These are phyloP conservation scores for Eupithecia subfuscata DNA, from an alignment of 2,888 invertebrate species.

Conservation along the genomic window DNA sequence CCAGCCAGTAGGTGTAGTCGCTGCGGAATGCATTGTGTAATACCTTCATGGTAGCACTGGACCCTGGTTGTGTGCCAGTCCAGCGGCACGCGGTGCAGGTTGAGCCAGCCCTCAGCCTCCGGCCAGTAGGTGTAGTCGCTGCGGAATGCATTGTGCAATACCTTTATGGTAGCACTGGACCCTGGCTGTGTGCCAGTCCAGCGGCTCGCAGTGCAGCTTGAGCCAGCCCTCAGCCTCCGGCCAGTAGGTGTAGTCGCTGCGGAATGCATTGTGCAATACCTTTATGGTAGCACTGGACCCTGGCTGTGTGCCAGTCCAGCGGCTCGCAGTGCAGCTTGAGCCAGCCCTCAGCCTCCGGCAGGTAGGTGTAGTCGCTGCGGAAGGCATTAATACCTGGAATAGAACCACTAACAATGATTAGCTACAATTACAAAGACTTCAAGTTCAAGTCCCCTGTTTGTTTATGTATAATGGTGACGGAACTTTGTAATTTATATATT, in stretches of 20 bases:
- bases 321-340: constrained; percentile 47
- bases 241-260: constrained; percentile 11
- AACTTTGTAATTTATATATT: no score
- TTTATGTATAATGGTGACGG: no score
- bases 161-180: constrained; percentile 42
- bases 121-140: neutral
- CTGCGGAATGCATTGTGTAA: neutral
- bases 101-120: no score
- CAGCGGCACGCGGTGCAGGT: constrained; percentile 48
- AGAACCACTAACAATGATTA: no score
- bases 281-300: constrained; percentile 42
- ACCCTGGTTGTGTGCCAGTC: constrained; percentile 51
- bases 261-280: neutral
- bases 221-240: constrained; percentile 44
- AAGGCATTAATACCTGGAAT: no score
- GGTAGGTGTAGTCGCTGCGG: neutral
- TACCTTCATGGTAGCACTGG: constrained; percentile 40
- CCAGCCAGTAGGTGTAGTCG: constrained; percentile 11
- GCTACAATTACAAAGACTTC: no score
- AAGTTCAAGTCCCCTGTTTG: no score
- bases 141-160: neutral
- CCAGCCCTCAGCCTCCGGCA: no score
- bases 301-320: constrained; percentile 52
- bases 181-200: constrained; percentile 52
- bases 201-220: constrained; percentile 52